phyloP scores from a whole-genome alignment of 1,140 invertebrate species.

The Whitmania pigra region DNA sequence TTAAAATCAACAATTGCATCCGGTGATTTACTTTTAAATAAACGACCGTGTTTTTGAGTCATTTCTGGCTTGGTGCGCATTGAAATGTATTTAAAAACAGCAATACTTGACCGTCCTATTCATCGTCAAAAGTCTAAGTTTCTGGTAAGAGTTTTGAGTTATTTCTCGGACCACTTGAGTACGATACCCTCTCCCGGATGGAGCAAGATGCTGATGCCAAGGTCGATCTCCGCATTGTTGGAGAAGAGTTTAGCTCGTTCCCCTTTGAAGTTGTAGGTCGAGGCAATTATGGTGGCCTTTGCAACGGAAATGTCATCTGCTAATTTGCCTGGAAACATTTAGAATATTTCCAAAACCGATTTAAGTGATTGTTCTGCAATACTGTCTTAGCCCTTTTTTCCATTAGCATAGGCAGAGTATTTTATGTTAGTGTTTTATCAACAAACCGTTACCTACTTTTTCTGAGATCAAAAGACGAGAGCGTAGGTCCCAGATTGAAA shows the following conservation, averaged over 20 bases:
- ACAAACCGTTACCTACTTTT: neutral
- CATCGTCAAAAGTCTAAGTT: too few relatives aligned
- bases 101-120: too few relatives aligned
- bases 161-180: conserved; percentile 16
- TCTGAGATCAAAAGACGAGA: conserved; percentile 30
- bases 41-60: too few relatives aligned
- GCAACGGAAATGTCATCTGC: conserved; percentile 13
- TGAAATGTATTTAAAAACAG: too few relatives aligned
- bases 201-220: conserved; percentile 17
- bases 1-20: too few relatives aligned
- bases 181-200: conserved; percentile 24
- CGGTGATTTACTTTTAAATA: too few relatives aligned
- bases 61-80: too few relatives aligned
- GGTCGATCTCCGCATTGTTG: conserved; percentile 12
- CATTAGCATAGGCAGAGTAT: neutral
- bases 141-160: too few relatives aligned
- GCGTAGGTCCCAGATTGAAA: conserved; percentile 32
- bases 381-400: too few relatives aligned
- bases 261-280: conserved; percentile 24
- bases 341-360: too few relatives aligned
- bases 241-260: conserved; percentile 14
- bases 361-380: too few relatives aligned
- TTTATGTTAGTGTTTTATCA: neutral
- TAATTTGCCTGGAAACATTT: neutral
- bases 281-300: conserved; percentile 17